Conservation (phyloP, 2,888 invertebrate species). For the Athalia rosae region DNA sequence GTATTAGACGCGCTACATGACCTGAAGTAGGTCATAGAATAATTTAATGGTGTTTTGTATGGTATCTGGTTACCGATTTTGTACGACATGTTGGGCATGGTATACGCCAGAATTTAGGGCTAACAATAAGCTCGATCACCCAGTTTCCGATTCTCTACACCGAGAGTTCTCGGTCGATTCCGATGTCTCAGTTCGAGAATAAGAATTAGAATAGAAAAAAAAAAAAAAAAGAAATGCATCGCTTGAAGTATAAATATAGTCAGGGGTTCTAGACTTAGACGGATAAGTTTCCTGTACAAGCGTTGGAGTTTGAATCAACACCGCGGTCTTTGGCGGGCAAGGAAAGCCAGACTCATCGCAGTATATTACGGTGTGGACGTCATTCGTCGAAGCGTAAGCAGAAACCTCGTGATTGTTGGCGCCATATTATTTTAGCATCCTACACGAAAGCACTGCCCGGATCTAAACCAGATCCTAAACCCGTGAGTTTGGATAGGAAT, state of each 20-base stretch:
- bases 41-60: too few species aligned
- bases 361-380: conserved; percentile 35
- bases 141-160: too few species aligned
- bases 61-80: too few species aligned
- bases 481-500: conserved; percentile 34
- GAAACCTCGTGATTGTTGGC: conserved; percentile 46
- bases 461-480: conserved; percentile 40
- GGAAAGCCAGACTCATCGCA: conserved; percentile 37
- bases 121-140: neutral
- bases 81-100: too few species aligned
- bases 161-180: neutral
- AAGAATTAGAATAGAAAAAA: neutral
- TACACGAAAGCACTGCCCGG: conserved; percentile 23
- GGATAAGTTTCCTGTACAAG: conserved; percentile 38
- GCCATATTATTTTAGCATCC: conserved; percentile 45
- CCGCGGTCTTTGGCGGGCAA: conserved; percentile 43
- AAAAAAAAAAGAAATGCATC: conserved; percentile 31
- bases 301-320: conserved; percentile 43
- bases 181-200: conserved; percentile 12
- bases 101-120: neutral
- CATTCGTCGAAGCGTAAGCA: conserved; percentile 44
- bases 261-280: conserved; percentile 26
- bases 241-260: conserved; percentile 38
- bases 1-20: too few species aligned
- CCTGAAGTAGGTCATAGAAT: too few species aligned